Evolutionary conservation across 1,140 invertebrate genomes (phyloP).

Genomic region (Nebria ingens): DNA sequence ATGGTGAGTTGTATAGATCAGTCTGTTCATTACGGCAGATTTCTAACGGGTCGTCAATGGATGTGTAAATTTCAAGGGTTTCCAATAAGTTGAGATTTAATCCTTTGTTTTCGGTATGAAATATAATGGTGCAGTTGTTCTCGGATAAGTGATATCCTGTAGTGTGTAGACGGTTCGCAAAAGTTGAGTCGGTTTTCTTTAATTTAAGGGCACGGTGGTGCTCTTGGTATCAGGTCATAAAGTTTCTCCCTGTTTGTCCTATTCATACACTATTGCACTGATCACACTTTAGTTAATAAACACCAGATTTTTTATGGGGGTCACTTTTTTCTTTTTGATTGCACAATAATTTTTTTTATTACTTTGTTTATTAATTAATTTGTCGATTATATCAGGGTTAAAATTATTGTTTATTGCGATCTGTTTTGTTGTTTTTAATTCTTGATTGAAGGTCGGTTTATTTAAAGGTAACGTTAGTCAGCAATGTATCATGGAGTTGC

Average conservation of each 20-base stretch:
- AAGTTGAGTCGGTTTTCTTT: neutral
- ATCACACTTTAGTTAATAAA: neutral
- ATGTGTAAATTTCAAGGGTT: constrained; percentile 9
- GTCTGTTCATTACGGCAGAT: neutral
- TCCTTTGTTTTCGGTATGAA: neutral
- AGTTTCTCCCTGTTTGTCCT: neutral
- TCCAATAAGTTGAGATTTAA: neutral
- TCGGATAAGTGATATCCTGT: neutral
- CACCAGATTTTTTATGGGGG: neutral
- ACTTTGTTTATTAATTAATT: neutral
- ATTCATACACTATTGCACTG: neutral
- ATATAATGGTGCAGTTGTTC: neutral
- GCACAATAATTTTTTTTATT: neutral
- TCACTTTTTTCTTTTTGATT: neutral
- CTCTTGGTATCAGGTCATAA: neutral
- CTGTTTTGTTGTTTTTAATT: neutral
- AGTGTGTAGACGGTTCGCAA: neutral
- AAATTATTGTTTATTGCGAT: constrained; percentile 6
- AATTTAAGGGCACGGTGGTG: neutral
- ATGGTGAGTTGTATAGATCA: neutral
- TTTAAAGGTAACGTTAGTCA: neutral
- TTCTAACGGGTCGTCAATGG: constrained; percentile 5
- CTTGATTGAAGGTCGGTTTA: neutral
- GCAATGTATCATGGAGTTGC: constrained; percentile 3
- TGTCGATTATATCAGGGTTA: neutral